phyloP scores from a whole-genome alignment of 2,113 vertebrate species.

The Ochotona princeps region DNA sequence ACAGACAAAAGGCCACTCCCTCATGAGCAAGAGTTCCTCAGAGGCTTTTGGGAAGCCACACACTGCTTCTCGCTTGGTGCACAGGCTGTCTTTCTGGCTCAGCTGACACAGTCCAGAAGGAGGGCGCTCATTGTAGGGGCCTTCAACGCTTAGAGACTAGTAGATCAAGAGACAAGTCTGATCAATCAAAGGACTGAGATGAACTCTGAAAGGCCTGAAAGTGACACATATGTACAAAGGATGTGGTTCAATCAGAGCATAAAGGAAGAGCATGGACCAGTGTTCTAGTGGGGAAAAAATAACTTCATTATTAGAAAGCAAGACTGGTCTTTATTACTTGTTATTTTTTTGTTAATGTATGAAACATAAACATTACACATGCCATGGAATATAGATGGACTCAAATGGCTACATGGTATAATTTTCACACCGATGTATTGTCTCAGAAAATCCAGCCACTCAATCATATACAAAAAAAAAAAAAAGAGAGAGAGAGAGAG shows the following conservation, averaged over 20 bases:
- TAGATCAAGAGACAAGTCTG: neutral
- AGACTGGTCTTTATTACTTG: neutral
- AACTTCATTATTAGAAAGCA: slow-evolving; percentile 16
- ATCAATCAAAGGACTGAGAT: neutral
- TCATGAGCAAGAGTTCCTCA: neutral
- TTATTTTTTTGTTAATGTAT: neutral
- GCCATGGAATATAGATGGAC: neutral
- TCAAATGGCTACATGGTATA: slow-evolving; percentile 3
- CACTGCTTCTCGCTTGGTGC: neutral
- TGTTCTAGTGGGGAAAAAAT: neutral
- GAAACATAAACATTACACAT: slow-evolving; percentile 5
- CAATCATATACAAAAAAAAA: neutral
- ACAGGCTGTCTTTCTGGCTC: neutral
- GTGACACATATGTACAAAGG: neutral
- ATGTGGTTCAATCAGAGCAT: rapidly evolving
- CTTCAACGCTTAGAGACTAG: neutral
- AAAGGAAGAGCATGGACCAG: neutral
- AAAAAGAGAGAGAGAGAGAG: neutral
- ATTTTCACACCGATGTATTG: slow-evolving; percentile 43
- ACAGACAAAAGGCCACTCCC: neutral
- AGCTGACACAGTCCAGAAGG: neutral
- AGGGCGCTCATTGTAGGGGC: rapidly evolving
- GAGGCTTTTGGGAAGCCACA: neutral
- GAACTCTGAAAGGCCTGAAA: neutral
- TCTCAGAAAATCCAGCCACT: slow-evolving; percentile 53